Evolutionary conservation across 2,888 invertebrate genomes (phyloP).

Genomic region (Agriopis aurantiaria): DNA sequence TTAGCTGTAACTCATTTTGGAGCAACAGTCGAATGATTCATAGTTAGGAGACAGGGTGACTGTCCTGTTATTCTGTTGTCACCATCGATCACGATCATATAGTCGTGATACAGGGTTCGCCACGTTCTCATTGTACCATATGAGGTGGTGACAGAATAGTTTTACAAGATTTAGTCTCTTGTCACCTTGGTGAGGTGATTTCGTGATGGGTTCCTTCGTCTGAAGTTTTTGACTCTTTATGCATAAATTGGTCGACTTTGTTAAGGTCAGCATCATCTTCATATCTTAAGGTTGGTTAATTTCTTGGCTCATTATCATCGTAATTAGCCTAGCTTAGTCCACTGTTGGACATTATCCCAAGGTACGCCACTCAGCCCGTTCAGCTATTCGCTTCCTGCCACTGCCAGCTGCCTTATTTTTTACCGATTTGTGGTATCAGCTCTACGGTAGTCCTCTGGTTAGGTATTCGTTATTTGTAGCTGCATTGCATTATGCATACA

Average conservation of each 20-base stretch:
- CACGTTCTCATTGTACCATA: conserved; percentile 3
- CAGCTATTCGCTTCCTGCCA: too few relatives aligned
- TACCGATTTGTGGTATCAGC: too few relatives aligned
- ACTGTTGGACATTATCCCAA: too few relatives aligned
- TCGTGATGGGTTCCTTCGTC: neutral
- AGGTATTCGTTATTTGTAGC: neutral
- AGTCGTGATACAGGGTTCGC: conserved; percentile 30
- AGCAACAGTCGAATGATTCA: conserved; percentile 37
- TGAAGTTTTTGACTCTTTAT: neutral
- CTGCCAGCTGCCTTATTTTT: too few relatives aligned
- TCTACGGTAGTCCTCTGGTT: neutral
- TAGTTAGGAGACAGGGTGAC: conserved; percentile 26
- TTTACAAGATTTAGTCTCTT: neutral
- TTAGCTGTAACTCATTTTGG: conserved; percentile 37
- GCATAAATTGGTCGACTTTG: neutral
- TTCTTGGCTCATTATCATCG: neutral
- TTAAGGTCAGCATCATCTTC: neutral
- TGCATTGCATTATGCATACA: conserved; percentile 34
- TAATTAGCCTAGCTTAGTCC: too few relatives aligned
- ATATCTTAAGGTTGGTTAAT: neutral
- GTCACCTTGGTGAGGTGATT: neutral
- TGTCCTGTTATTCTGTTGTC: conserved; percentile 27
- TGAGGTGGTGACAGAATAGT: conserved; percentile 1
- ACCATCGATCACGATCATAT: conserved; percentile 33
- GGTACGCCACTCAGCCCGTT: too few relatives aligned